Evolutionary conservation across 2,888 invertebrate species (phyloP).

Genomic region (Erebia epiphron): DNA sequence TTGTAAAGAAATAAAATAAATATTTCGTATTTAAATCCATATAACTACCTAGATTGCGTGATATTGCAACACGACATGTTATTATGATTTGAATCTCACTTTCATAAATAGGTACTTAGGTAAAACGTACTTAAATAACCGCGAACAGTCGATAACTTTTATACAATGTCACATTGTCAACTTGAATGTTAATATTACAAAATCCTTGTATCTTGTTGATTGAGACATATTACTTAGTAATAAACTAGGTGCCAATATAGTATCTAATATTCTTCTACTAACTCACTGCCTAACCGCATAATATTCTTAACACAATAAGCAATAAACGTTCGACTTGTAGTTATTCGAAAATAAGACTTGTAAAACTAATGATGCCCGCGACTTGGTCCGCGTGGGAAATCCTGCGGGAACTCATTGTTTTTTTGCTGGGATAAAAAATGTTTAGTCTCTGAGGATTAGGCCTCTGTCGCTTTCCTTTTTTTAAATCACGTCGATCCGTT

Average conservation of each 20-base stretch:
- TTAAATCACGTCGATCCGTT: too few species aligned
- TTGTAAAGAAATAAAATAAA: too few species aligned
- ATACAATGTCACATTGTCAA: conserved; percentile 11
- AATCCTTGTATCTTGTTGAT: not conserved
- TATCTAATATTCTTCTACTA: not conserved
- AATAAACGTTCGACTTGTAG: too few species aligned
- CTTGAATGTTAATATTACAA: not conserved
- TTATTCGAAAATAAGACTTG: too few species aligned
- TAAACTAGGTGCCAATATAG: not conserved
- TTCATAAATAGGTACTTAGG: not conserved
- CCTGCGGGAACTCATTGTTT: too few species aligned
- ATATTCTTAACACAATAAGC: not conserved
- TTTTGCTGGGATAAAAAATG: too few species aligned
- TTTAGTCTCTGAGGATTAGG: too few species aligned
- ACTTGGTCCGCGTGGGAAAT: too few species aligned
- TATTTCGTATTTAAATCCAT: too few species aligned
- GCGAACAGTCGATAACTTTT: conserved; percentile 5
- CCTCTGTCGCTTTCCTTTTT: too few species aligned
- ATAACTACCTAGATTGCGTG: too few species aligned
- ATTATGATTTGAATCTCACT: not conserved
- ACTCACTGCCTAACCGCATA: not conserved
- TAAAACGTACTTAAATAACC: not conserved
- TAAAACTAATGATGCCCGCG: too few species aligned
- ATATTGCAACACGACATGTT: not conserved
- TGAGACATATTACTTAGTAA: not conserved